A percentile compares a stretch with the other conserved stretches of the same genome.
Conservation (phyloP, 2,888 invertebrate genomes). For the Rhamnusium bicolor region DNA sequence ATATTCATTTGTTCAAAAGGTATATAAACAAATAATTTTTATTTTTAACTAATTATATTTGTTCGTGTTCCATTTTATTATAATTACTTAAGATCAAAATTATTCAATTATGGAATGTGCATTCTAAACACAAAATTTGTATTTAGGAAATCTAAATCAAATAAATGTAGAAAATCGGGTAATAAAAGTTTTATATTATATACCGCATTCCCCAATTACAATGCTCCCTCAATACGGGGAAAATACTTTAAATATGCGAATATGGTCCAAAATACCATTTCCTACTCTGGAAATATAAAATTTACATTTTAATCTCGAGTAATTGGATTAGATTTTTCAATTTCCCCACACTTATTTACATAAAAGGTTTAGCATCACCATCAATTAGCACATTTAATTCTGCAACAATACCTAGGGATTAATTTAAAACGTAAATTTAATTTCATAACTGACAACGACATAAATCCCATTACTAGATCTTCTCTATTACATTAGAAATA, state of each 20-base stretch:
- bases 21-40: too few species aligned
- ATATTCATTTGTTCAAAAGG: too few species aligned
- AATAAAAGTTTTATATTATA: background rate
- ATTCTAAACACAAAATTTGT: background rate
- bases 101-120: background rate
- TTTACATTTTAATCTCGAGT: background rate
- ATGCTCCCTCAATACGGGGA: background rate
- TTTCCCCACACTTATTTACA: background rate
- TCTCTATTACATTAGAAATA: too few species aligned
- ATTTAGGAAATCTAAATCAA: background rate
- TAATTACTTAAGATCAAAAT: too few species aligned
- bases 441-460: background rate
- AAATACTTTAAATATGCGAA: background rate
- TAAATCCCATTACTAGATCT: background rate
- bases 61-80: too few species aligned
- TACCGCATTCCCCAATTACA: background rate
- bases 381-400: background rate
- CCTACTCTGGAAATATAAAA: background rate
- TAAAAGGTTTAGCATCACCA: background rate
- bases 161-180: background rate
- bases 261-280: background rate
- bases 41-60: too few species aligned
- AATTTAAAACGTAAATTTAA: background rate
- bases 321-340: background rate
- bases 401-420: background rate